Evolutionary conservation across 2,888 invertebrate genomes (phyloP).

Genomic region (Prosapia bicincta): DNA sequence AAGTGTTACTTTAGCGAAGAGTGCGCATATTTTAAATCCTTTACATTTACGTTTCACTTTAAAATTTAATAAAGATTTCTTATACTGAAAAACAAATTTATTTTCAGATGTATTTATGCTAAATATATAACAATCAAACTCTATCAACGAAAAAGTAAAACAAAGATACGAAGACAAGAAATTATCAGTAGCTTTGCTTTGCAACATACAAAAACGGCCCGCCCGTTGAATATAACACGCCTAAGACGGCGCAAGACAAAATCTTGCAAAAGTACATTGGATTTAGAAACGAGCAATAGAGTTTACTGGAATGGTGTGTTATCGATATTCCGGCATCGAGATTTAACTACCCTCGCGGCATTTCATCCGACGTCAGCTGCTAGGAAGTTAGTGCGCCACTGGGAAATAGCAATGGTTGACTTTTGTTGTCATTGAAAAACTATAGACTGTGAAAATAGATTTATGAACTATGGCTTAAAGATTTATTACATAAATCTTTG

Average conservation of each 20-base stretch:
- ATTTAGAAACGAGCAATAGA: background rate
- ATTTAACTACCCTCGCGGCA: background rate
- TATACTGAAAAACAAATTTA: background rate
- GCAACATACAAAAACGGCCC: background rate
- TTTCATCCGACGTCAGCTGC: constrained; percentile 32
- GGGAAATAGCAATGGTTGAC: constrained; percentile 35
- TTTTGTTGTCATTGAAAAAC: constrained; percentile 32
- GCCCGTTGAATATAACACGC: background rate
- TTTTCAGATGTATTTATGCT: background rate
- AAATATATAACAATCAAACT: no score
- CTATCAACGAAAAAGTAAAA: no score
- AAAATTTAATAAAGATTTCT: no score
- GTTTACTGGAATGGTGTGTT: constrained; percentile 12
- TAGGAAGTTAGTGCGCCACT: constrained; percentile 30
- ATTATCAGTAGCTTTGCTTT: background rate
- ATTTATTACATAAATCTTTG: no score
- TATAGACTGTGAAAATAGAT: no score
- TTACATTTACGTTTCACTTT: no score
- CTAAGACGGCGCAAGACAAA: background rate
- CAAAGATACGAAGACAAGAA: no score
- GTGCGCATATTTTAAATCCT: no score
- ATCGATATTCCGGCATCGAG: background rate
- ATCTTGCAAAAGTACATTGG: background rate
- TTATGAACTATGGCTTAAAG: no score
- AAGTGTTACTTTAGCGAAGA: no score